phyloP scores from a whole-genome alignment of 2,888 invertebrate species.

The Panopea generosa region DNA sequence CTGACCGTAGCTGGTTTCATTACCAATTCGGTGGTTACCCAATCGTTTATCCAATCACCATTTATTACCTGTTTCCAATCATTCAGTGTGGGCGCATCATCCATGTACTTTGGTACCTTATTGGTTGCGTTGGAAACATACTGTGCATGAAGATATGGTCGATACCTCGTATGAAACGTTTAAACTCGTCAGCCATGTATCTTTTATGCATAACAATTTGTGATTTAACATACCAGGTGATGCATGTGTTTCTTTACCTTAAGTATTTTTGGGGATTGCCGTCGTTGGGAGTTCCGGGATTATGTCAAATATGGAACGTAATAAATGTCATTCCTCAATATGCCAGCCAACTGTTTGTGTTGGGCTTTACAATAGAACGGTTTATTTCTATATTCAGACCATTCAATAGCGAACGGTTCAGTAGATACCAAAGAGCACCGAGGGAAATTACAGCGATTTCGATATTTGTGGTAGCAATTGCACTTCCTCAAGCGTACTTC shows the following conservation, averaged over 20 bases:
- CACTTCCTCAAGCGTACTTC: constrained; percentile 81
- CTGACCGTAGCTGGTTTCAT: constrained; percentile 3
- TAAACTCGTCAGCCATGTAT: constrained; percentile 83
- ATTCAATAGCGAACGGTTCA: constrained; percentile 80
- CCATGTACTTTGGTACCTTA: constrained; percentile 81
- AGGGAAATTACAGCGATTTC: constrained; percentile 74
- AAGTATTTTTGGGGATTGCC: constrained; percentile 81
- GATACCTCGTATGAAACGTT: constrained; percentile 76
- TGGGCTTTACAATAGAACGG: constrained; percentile 83
- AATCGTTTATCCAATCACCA: constrained; percentile 47
- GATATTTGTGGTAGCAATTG: constrained; percentile 63
- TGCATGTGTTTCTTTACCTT: constrained; percentile 81
- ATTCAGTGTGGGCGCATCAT: constrained; percentile 76
- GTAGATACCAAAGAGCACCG: constrained; percentile 75
- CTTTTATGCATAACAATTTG: constrained; percentile 81
- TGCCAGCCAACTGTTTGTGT: constrained; percentile 81
- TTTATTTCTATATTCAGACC: constrained; percentile 82
- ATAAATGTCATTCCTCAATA: constrained; percentile 81
- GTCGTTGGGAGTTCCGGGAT: constrained; percentile 69
- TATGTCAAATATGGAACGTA: constrained; percentile 81
- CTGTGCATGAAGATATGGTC: constrained; percentile 81
- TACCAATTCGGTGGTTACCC: constrained; percentile 35
- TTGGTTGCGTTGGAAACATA: constrained; percentile 82
- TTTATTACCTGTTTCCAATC: constrained; percentile 65
- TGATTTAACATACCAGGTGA: constrained; percentile 78